Conservation (phyloP, 2,113 vertebrate species). For the Eupsittula cactorum region DNA sequence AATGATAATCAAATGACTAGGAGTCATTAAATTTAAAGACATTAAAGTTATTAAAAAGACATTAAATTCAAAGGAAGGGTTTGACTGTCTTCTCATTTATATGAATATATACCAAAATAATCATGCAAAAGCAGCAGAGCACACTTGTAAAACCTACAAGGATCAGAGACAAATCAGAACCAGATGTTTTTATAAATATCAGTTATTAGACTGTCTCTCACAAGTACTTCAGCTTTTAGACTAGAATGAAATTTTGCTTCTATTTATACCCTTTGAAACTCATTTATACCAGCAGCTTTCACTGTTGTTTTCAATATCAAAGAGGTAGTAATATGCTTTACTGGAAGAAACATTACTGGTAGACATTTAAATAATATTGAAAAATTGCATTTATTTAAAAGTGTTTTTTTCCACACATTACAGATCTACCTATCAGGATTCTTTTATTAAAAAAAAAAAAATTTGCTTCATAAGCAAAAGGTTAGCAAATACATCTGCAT, state of each 20-base stretch:
- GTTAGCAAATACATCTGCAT: not conserved
- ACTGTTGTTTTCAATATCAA: not conserved
- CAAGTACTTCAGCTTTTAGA: not conserved
- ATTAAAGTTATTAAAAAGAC: not conserved
- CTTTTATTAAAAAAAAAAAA: not conserved
- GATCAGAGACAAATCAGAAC: not conserved
- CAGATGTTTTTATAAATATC: not conserved
- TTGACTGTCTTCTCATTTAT: not conserved
- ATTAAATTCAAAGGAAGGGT: not conserved
- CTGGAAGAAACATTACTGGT: not conserved
- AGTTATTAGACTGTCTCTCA: not conserved
- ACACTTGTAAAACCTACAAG: not conserved
- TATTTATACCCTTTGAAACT: not conserved
- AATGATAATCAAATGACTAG: not conserved
- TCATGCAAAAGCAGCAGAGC: not conserved
- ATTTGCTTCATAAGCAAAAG: not conserved
- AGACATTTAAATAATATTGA: not conserved
- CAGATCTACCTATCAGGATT: not conserved
- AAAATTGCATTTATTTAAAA: not conserved
- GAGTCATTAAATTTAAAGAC: not conserved
- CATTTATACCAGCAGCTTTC: not conserved
- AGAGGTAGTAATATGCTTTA: not conserved
- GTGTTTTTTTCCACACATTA: not conserved
- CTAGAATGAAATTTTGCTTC: not conserved
- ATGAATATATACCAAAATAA: not conserved